phyloP scores from a whole-genome alignment of 2,888 invertebrate species.

The Troilus luridus region DNA sequence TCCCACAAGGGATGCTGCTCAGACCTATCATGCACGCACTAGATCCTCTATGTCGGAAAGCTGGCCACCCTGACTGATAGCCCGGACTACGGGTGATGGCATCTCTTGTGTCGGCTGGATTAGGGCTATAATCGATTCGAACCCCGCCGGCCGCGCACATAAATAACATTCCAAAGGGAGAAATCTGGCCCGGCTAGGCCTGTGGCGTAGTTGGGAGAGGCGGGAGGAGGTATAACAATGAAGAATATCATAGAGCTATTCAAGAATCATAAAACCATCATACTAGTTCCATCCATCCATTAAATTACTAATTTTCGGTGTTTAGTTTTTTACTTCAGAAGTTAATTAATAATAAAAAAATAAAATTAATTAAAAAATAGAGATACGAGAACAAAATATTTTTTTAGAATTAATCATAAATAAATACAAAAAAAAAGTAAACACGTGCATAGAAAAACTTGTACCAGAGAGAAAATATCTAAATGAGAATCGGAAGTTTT shows the following conservation, averaged over 20 bases:
- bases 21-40: background rate
- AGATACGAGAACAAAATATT: too few species aligned
- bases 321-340: too few species aligned
- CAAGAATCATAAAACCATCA: background rate
- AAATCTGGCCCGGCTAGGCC: background rate
- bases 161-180: conserved; percentile 15
- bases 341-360: too few species aligned
- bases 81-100: background rate
- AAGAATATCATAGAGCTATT: background rate
- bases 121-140: background rate
- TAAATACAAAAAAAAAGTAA: too few species aligned
- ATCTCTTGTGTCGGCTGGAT: background rate
- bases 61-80: background rate
- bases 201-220: background rate
- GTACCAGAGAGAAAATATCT: too few species aligned
- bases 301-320: too few species aligned
- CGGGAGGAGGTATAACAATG: background rate
- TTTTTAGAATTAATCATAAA: too few species aligned
- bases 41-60: background rate
- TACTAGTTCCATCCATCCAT: too few species aligned
- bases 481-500: too few species aligned
- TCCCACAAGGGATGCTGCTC: background rate
- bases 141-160: background rate
- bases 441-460: too few species aligned
- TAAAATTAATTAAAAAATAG: too few species aligned